Percentiles rank a stretch among this genome's conserved stretches.
phyloP scores from a whole-genome alignment of 2,113 vertebrate genomes.

The Tricholaema leucomelas region DNA sequence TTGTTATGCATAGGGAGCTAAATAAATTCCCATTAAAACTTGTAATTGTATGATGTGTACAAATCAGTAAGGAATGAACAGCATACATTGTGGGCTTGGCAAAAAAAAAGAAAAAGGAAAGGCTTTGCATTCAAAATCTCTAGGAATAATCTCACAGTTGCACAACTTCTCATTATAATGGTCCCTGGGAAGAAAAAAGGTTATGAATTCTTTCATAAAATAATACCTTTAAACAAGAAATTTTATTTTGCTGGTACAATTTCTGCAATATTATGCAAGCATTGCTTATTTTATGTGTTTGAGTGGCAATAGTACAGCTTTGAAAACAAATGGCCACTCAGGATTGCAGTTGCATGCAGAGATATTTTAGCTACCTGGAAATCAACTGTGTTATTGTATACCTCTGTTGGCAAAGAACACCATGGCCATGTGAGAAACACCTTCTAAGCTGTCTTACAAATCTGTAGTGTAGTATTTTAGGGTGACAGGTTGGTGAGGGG shows the following conservation, averaged over 20 bases:
- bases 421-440: not conserved
- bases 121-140: not conserved
- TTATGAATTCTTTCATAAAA: not conserved
- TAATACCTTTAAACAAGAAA: not conserved
- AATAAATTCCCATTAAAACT: not conserved
- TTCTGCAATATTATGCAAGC: not conserved
- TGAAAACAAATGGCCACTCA: not conserved
- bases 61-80: not conserved
- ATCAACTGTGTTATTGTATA: not conserved
- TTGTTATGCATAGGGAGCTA: not conserved
- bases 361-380: not conserved
- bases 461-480: not conserved
- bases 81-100: not conserved
- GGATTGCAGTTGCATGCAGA: not conserved
- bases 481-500: too few relatives aligned
- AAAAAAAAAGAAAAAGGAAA: not conserved
- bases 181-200: not conserved
- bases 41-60: fast-evolving
- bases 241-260: not conserved
- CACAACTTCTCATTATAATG: not conserved
- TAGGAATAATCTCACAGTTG: not conserved
- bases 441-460: not conserved
- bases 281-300: not conserved
- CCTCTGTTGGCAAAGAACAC: not conserved
- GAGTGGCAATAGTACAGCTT: not conserved